Percentiles rank a stretch among this genome's conserved stretches.
Conservation (phyloP, 30 jellyfish, hydroid and myxozoan genomes). For the Pseudorhiza aurosa region DNA sequence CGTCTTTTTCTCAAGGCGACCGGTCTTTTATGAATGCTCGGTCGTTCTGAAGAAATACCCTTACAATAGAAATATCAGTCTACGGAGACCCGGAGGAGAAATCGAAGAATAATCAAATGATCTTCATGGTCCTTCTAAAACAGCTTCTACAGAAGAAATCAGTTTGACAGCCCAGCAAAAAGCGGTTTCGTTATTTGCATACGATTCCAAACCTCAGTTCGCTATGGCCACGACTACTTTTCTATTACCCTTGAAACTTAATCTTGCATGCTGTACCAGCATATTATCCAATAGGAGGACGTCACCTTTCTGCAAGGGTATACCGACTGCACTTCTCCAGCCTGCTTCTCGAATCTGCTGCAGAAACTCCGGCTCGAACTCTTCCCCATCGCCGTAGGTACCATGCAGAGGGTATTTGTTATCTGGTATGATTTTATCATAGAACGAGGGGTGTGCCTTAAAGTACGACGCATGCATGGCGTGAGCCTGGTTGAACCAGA, state of each 20-base stretch:
- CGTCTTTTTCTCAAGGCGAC: too few relatives aligned
- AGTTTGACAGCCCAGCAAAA: too few relatives aligned
- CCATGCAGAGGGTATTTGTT: constrained; percentile 71
- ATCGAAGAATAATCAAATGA: too few relatives aligned
- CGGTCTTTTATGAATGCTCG: too few relatives aligned
- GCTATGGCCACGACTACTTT: constrained; percentile 62
- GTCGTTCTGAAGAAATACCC: too few relatives aligned
- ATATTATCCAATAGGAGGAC: constrained; percentile 75
- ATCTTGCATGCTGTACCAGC: constrained; percentile 81
- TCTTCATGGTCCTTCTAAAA: too few relatives aligned
- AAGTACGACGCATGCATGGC: constrained; percentile 78
- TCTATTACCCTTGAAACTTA: constrained; percentile 77
- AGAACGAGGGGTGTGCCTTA: constrained; percentile 74
- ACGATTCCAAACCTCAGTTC: too few relatives aligned
- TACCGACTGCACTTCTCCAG: constrained; percentile 82
- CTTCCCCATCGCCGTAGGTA: constrained; percentile 94
- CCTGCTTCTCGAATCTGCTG: constrained; percentile 80
- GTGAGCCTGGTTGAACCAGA: constrained; percentile 88
- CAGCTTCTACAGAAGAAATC: too few relatives aligned
- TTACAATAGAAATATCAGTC: too few relatives aligned
- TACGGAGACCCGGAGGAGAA: too few relatives aligned
- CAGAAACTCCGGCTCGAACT: constrained; percentile 71
- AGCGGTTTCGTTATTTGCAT: too few relatives aligned
- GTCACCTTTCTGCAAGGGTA: constrained; percentile 81
- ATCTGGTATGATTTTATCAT: constrained; percentile 42